Conservation (phyloP, 2,113 vertebrate genomes). For the Mustela nigripes region DNA sequence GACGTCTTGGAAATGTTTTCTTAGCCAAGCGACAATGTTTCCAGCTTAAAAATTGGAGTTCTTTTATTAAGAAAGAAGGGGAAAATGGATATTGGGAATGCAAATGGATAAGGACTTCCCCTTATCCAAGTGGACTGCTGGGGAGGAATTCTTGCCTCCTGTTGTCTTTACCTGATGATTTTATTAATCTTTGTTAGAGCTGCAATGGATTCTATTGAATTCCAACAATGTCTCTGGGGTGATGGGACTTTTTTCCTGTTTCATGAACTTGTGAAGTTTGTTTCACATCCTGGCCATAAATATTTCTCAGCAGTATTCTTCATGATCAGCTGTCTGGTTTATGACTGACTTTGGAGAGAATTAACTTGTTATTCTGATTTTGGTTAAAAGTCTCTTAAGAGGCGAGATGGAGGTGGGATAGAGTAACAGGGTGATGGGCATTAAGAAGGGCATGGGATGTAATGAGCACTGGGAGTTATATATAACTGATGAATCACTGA, state of each 20-base stretch:
- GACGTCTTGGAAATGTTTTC: slow-evolving; percentile 36
- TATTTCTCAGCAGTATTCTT: slow-evolving; percentile 49
- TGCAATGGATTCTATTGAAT: not conserved
- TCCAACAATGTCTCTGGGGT: not conserved
- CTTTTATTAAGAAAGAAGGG: slow-evolving; percentile 13
- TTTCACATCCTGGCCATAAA: not conserved
- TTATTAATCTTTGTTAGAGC: slow-evolving; percentile 25
- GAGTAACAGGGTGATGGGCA: not conserved
- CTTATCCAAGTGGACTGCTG: not conserved
- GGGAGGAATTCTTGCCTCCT: not conserved
- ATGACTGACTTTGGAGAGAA: not conserved
- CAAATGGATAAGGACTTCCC: not conserved
- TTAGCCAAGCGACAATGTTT: not conserved
- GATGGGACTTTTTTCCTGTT: not conserved
- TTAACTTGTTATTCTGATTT: slow-evolving; percentile 38
- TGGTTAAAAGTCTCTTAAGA: slow-evolving; percentile 20
- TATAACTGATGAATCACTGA: not conserved
- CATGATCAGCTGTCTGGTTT: not conserved
- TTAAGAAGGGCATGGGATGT: not conserved
- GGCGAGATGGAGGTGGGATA: not conserved
- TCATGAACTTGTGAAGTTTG: not conserved
- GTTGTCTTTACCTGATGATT: slow-evolving; percentile 14
- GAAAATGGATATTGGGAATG: not conserved
- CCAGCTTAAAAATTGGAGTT: not conserved
- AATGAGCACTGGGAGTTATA: not conserved